phyloP scores from a whole-genome alignment of 2,888 invertebrate species.

The Parelbella ahira region DNA sequence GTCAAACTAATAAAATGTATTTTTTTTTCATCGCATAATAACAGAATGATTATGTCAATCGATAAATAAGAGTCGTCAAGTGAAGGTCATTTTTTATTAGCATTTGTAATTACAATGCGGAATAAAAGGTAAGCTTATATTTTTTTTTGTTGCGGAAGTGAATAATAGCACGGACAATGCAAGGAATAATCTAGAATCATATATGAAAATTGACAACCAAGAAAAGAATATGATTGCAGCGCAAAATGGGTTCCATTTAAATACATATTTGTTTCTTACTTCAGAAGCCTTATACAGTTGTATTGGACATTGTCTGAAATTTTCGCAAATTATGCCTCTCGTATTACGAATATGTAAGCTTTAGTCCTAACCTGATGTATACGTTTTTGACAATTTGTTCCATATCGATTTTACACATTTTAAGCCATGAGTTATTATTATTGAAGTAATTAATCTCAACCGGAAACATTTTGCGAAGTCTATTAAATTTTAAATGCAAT shows the following conservation, averaged over 20 bases:
- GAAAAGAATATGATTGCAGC: slow-evolving; percentile 18
- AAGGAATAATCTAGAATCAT: slow-evolving; percentile 10
- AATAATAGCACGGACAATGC: slow-evolving; percentile 16
- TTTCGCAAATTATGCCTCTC: no score
- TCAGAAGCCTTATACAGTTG: no score
- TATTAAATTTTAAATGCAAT: no score
- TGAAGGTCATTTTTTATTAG: slow-evolving; percentile 17
- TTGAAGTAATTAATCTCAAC: no score
- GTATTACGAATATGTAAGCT: no score
- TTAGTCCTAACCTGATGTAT: no score
- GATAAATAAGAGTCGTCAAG: slow-evolving; percentile 13
- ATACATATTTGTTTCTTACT: no score
- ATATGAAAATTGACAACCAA: slow-evolving; percentile 2
- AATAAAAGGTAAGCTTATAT: slow-evolving; percentile 12
- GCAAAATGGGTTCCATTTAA: slow-evolving; percentile 9
- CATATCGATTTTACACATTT: no score
- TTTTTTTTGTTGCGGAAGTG: slow-evolving; percentile 18
- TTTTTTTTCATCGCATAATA: slow-evolving; percentile 11
- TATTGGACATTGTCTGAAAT: no score
- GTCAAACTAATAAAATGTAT: background rate
- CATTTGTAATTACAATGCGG: slow-evolving; percentile 8
- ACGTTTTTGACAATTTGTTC: no score
- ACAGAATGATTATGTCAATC: slow-evolving; percentile 18
- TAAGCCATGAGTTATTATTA: no score
- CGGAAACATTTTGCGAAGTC: no score